Evolutionary conservation across 2,797 vertebrate genomes (phyloP), one percentile per base, ranked within the genome.

Genomic region (Sciurus vulgaris): DNA sequence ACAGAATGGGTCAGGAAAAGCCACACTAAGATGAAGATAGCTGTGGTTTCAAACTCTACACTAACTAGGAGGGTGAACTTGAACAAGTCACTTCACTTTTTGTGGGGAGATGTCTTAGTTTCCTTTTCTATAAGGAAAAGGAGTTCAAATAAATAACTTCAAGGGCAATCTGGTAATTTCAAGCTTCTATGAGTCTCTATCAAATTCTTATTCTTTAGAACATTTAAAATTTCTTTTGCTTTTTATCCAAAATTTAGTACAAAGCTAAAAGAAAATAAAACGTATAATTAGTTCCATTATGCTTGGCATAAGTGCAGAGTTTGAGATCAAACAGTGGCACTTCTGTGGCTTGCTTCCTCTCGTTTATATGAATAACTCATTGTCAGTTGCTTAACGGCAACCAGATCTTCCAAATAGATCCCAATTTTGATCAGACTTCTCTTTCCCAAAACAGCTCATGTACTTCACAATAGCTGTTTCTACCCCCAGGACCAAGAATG

Each of bases 181-280:
- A 96, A 93, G 38, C 7, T 20, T 74, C 47, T 69, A 10, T 35
- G 73, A 86, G 3, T 30, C 14, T 88, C 33, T 74, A 49, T 44
- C 67, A 76, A 76, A 92, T 79, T 93, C 70, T 84, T 92, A 73
- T 28, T 92, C 61, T 93, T 84, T 49, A 65, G 17, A 72, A 63
- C 22, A 65, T 90, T 86, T 73, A 93, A 96, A 84, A 69, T 51
- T 51, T 69, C 56, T 70, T 74, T 83, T 86, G 35, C 24, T 90
- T 95, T 95, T 93, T 67, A 84, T 44, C 94, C 83, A 89, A 92
- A 92, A 95, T 90, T 87, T 77, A 70, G 73, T 90, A 82, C 38
- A 82, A 93, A 90, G 70, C 77, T 76, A 82, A 93, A 82, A 90
- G 86, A 89, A 94, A 93, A 91, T 26, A 38, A 86, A 94, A 92